These are phyloP conservation scores for Tangara arthus DNA, from an alignment of 2,797 vertebrate genomes.

Conservation along the genomic window DNA sequence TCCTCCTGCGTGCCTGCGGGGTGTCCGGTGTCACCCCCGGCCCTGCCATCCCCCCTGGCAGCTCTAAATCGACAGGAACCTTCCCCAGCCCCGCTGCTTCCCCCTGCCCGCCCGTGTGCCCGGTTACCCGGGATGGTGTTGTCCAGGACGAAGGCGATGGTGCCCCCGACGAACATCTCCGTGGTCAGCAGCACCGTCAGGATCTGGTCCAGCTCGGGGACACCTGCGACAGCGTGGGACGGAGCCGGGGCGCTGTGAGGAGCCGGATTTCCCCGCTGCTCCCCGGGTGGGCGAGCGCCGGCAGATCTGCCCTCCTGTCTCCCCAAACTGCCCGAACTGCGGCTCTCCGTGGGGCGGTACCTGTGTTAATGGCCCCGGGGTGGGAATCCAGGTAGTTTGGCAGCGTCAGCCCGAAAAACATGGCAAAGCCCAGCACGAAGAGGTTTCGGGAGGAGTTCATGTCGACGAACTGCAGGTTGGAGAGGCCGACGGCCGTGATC, in stretches of 20 bases:
- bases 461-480: constrained; percentile 94
- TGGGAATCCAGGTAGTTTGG: constrained; percentile 88
- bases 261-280: neutral
- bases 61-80: fast-evolving
- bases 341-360: constrained; percentile 17
- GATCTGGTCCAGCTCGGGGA: constrained; percentile 90
- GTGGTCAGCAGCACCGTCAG: constrained; percentile 93
- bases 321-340: fast-evolving
- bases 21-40: fast-evolving
- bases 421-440: constrained; percentile 93
- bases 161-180: constrained; percentile 96
- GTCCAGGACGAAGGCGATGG: constrained; percentile 90
- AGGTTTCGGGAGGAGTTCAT: constrained; percentile 96
- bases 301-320: too few species aligned
- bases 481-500: constrained; percentile 96
- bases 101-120: neutral
- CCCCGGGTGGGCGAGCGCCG: fast-evolving
- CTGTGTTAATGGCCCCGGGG: constrained; percentile 86
- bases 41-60: fast-evolving
- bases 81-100: too few species aligned
- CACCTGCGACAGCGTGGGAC: constrained; percentile 68
- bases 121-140: constrained; percentile 91
- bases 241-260: fast-evolving
- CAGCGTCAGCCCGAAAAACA: constrained; percentile 92
- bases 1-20: constrained; percentile 84